These are phyloP conservation scores for Micromesistius poutassou DNA, from an alignment of 2,797 vertebrate species.

Conservation along the genomic window DNA sequence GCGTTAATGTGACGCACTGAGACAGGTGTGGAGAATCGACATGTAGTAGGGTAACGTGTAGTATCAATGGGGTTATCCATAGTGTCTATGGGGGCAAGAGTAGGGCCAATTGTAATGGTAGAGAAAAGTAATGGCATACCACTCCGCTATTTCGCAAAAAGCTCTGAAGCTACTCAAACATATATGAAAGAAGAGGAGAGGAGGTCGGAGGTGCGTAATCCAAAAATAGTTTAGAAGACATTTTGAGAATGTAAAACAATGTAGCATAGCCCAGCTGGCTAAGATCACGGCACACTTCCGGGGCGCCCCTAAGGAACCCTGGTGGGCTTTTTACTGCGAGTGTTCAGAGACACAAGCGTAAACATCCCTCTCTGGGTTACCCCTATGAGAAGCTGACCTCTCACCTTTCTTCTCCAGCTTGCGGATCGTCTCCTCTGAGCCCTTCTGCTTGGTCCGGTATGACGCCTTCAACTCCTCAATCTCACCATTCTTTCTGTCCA, in stretches of 20 bases:
- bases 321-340: constrained; percentile 52
- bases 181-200: background rate
- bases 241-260: constrained; percentile 29
- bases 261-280: constrained; percentile 59
- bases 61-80: too few relatives aligned
- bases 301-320: constrained; percentile 27
- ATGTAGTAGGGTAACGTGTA: too few relatives aligned
- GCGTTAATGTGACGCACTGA: too few relatives aligned
- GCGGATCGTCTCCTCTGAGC: constrained; percentile 80
- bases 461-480: constrained; percentile 83
- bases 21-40: too few relatives aligned
- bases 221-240: constrained; percentile 3
- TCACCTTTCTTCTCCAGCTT: constrained; percentile 94
- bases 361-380: constrained; percentile 54
- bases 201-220: background rate
- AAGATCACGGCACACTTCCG: constrained; percentile 48
- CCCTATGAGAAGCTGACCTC: constrained; percentile 38
- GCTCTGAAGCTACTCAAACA: background rate
- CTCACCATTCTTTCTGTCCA: constrained; percentile 91
- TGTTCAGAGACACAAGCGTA: constrained; percentile 60
- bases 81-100: too few relatives aligned
- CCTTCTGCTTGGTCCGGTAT: constrained; percentile 81
- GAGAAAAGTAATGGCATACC: background rate
- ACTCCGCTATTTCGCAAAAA: background rate
- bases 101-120: too few relatives aligned